Base-by-base conservation (phyloP, 2,797 vertebrate genomes). In the Triplophysa bombifrons region DNA sequence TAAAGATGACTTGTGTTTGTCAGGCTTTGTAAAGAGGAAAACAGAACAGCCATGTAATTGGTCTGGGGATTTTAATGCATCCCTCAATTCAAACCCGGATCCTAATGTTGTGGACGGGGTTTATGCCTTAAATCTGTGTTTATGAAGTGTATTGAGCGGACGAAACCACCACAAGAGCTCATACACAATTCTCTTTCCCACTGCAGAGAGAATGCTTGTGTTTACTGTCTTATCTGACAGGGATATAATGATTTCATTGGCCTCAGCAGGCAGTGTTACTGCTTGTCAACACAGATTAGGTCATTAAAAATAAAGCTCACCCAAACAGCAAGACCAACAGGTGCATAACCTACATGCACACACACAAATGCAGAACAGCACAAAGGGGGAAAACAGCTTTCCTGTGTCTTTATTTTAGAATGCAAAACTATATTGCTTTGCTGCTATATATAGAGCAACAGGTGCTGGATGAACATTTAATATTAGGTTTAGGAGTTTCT, bases 191-290 rank as follows among this genome's bases (percentile, higher is more conserved):
- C 72, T 69, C 27, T 51, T 48, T 61, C 79, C 55, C 79, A 70
- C 22, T 69, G 72, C 46, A 61, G 48, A 17, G 86, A 78, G 76
- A 86, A 87, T 84, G 85, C 80, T 86, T 85, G 85, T 82, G 83
- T 85, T 86, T 87, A 86, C 56, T 81, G 81, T 84, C 50, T 82
- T 82, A 85, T 87, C 86, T 87, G 88, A 89, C 87, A 84, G 88
- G 82, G 83, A 86, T 88, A 85, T 86, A 88, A 87, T 79, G 77
- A 79, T 79, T 79, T 79, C 60, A 79, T 72, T 79, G 77, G 70
- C 77, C 69, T 70, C 69, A 72, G 77, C 70, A 66, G 69, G 61
- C 77, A 79, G 61, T 58, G 51, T 46, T 78, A 70, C 56, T 74
- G 72, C 81, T 82, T 82, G 81, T 82, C 81, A 82, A 78, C 53